Percentiles rank a stretch among this genome's conserved stretches.
These are phyloP conservation scores for Brachionus paranguensis DNA, from an alignment of 1,140 invertebrate genomes.

Conservation along the genomic window DNA sequence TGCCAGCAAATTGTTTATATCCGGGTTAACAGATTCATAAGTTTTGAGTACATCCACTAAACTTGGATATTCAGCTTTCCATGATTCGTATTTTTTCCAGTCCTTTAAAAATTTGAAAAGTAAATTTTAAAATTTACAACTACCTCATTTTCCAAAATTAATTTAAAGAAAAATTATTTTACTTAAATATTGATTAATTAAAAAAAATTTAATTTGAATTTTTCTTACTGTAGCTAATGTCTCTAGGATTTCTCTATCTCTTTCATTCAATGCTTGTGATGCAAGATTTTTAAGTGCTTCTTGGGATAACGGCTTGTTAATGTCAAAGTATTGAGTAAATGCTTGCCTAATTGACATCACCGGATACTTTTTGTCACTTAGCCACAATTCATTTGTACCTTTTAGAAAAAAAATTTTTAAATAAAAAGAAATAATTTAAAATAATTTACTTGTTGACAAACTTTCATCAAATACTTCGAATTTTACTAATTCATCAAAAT, in stretches of 20 bases:
- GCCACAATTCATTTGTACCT: slow-evolving; percentile 71
- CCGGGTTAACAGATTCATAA: slow-evolving; percentile 78
- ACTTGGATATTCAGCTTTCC: slow-evolving; percentile 82
- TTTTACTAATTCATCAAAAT: slow-evolving; percentile 69
- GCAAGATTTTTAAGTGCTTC: slow-evolving; percentile 75
- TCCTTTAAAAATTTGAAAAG: not conserved
- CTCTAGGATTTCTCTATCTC: slow-evolving; percentile 70
- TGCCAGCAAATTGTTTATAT: slow-evolving; percentile 70
- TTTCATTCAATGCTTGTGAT: slow-evolving; percentile 66
- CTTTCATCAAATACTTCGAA: slow-evolving; percentile 78
- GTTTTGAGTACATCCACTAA: slow-evolving; percentile 93
- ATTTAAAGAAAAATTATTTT: not conserved
- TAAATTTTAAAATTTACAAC: too few species aligned
- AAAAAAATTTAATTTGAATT: too few species aligned
- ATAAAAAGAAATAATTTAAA: not conserved
- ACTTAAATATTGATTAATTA: not conserved
- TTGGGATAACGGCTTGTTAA: slow-evolving; percentile 82
- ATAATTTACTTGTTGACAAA: slow-evolving; percentile 57
- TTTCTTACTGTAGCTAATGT: slow-evolving; percentile 54
- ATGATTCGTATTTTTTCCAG: slow-evolving; percentile 67
- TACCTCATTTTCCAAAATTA: too few species aligned
- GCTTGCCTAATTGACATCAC: slow-evolving; percentile 69
- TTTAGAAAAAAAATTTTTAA: not conserved
- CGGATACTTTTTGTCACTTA: slow-evolving; percentile 73
- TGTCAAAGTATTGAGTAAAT: slow-evolving; percentile 77